These are phyloP conservation scores for Cuculus canorus DNA, from an alignment of 2,797 vertebrate species.

Conservation along the genomic window DNA sequence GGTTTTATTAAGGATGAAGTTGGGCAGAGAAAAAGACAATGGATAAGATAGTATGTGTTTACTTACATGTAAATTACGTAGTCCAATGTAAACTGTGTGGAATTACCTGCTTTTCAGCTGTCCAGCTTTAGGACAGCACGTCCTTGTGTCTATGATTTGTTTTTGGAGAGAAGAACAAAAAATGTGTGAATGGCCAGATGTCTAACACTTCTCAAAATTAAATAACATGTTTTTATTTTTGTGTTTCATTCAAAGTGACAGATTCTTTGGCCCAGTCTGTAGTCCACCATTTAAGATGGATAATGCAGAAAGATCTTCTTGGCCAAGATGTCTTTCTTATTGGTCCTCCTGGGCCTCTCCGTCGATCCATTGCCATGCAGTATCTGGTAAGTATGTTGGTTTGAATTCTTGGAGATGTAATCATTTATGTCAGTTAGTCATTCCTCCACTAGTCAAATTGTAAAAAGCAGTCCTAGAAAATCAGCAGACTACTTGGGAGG, in stretches of 20 bases:
- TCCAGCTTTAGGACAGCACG: not conserved
- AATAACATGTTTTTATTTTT: not conserved
- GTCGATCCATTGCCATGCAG: conserved; percentile 95
- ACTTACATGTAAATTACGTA: not conserved
- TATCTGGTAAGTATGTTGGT: conserved; percentile 87
- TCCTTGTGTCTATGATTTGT: not conserved
- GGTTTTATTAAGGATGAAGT: not conserved
- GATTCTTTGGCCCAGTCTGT: conserved; percentile 86
- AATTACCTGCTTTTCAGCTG: not conserved
- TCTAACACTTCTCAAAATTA: not conserved
- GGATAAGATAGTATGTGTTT: not conserved
- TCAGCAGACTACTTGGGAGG: not conserved
- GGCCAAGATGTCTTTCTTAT: conserved; percentile 98
- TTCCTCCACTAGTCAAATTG: not conserved
- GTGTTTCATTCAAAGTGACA: conserved; percentile 77
- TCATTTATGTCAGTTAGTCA: not conserved
- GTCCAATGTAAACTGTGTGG: not conserved
- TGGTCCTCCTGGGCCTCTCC: conserved; percentile 93
- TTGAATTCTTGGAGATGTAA: not conserved
- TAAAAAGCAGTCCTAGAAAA: not conserved
- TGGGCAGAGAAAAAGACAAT: not conserved
- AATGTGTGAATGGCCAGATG: not conserved
- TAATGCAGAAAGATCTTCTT: conserved; percentile 98
- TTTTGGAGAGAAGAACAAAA: not conserved
- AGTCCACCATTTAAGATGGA: conserved; percentile 93